Evolutionary conservation across 30 jellyfish, hydroid and myxozoan species (phyloP), one percentile per base, ranked within the genome.

Genomic region (Aurelia coerulea): DNA sequence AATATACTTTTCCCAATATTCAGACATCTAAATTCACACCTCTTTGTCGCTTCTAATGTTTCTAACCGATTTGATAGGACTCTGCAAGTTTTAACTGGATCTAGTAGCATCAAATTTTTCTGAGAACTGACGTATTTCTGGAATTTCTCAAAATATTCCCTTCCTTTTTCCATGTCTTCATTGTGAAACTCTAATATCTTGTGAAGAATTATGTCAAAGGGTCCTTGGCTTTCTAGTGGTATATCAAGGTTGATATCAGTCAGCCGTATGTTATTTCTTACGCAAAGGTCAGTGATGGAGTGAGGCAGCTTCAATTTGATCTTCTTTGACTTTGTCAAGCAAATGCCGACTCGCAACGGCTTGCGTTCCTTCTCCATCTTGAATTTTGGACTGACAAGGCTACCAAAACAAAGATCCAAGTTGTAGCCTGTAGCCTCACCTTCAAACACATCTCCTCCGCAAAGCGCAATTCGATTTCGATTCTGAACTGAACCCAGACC

Each of bases 151-250:
- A 76, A 76, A 42, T 81, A 80, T 6, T 80, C 91, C n/a, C 53
- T 74, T 5, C 99, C 97, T 15, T 68, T 78, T 8, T 73, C 93
- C 19, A 62, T 83, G 70, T 88, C 97, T 49, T 86, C 93, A 50
- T 83, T 74, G 32, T 84, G 77, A 79, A 83, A 96, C 53, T 96
- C 99, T 68, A 88, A 74, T 18, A 91, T 77, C 81, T 96, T 96
- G 84, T 96, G 99, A 41, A 96, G 62, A 56, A 96, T 91, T 31
- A 91, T 86, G 64, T 90, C 97, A 83, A 86, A 96, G 32, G 97
- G 97, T 37, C 99, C 99, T 83, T 87, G 97, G 51, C 79, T 95
- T 23, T 81, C 88, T 74, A 94, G 33, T 34, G 89, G 80, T 31
- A 41, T 74, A 14, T 79, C 91, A 76, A 85, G 73, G 65, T 95